Conservation (phyloP, 1,140 invertebrate genomes). For the Drosophila rufa region DNA sequence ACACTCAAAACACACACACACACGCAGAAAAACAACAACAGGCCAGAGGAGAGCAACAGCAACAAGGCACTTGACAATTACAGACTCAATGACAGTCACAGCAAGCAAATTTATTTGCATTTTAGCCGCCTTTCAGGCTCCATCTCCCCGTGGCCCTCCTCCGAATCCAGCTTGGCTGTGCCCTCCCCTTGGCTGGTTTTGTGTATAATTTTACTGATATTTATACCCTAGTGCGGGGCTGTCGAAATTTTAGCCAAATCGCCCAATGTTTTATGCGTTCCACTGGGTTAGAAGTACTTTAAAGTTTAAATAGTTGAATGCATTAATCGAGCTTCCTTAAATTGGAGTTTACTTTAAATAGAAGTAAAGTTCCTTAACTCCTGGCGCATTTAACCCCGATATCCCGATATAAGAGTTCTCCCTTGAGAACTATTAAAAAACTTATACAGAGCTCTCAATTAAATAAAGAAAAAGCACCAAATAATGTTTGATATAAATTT, state of each 20-base stretch:
- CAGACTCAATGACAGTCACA: conserved; percentile 80
- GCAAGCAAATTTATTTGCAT: conserved; percentile 79
- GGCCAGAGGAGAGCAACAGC: conserved; percentile 35
- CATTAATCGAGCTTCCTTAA: too few relatives aligned
- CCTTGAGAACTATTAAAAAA: too few relatives aligned
- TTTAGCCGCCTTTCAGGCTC: conserved; percentile 57
- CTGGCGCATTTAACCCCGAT: too few relatives aligned
- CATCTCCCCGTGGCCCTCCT: conserved; percentile 8
- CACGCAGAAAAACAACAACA: conserved; percentile 38
- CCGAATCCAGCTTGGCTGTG: neutral
- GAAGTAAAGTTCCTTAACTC: neutral
- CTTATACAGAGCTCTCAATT: too few relatives aligned
- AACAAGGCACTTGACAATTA: conserved; percentile 78
- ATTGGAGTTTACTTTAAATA: neutral
- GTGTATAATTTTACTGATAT: conserved; percentile 26
- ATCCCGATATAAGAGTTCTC: too few relatives aligned
- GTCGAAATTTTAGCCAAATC: conserved; percentile 12
- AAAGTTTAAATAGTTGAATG: neutral
- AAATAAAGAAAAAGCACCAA: too few relatives aligned
- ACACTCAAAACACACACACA: conserved; percentile 27
- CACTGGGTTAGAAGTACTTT: neutral
- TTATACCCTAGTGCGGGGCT: conserved; percentile 24
- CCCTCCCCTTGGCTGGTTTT: neutral
- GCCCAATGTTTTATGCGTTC: neutral
- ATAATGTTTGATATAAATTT: too few relatives aligned